Evolutionary conservation across 2,888 invertebrate species (phyloP), one percentile per base, ranked within the genome.

Genomic region (Ectemnius cavifrons): DNA sequence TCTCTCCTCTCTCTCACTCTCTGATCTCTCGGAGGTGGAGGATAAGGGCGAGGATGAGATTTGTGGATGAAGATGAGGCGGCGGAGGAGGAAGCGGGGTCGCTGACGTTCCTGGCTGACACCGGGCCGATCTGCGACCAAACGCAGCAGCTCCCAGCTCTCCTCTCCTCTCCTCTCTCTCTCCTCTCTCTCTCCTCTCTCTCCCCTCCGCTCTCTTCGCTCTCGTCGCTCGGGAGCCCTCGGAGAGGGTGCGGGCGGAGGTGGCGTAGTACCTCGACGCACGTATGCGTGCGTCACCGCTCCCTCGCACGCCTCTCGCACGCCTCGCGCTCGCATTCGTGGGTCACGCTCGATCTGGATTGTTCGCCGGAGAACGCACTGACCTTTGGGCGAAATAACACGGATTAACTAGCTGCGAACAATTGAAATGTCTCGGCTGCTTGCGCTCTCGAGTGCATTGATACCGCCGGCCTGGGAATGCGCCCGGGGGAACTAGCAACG

Each of bases 31-130:
- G 47, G 5, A 47, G 47, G 47, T 16, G 52, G 52, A 52, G 52
- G 16, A 52, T 52, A 16, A 14, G 52, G 52, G 52, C 16, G 52
- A 52, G 16, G 16, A 16, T 14, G 75, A 67, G 52, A 70, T 61
- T 47, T 67, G 62, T 57, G 65, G 69, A 61, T 56, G 64, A 67
- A 77, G 56, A 56, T 3, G 57, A 62, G 68, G 57, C 16, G 52
- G 75, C 70, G 69, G 81, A 74, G 66, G 46, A 27, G 57, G 69
- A 71, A 63, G 75, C 70, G 69, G 81, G 76, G 66, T 74, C 73
- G 76, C 71, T 81, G 76, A 81, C 81, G 81, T 81, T 75, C 73
- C 72, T 69, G 71, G 56, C 73, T 81, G 76, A 81, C 74, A 80
- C 80, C 73, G 67, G 72, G 74, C 58, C 23, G 23, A 23, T 23